Evolutionary conservation across 1,140 invertebrate genomes (phyloP).

Genomic region (Eulimnadia texana): DNA sequence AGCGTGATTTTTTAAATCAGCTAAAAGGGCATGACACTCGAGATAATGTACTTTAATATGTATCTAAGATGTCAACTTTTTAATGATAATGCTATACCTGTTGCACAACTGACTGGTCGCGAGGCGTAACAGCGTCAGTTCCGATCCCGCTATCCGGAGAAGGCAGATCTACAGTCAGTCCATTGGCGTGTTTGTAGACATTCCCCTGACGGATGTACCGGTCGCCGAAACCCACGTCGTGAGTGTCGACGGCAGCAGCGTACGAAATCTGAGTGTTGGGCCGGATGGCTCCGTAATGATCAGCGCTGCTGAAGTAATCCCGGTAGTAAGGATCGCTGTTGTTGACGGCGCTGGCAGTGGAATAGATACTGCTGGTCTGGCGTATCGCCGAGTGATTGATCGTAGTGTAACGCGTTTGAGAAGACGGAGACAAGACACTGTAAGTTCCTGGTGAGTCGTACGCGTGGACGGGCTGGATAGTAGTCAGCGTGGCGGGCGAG

Average conservation of each 20-base stretch:
- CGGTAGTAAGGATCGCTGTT: slow-evolving; percentile 33
- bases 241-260: slow-evolving; percentile 26
- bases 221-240: slow-evolving; percentile 32
- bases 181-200: slow-evolving; percentile 30
- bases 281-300: slow-evolving; percentile 12
- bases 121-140: slow-evolving; percentile 73
- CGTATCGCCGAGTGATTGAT: slow-evolving; percentile 24
- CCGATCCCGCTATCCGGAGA: slow-evolving; percentile 84
- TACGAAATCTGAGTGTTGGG: slow-evolving; percentile 23
- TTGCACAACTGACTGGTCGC: slow-evolving; percentile 71
- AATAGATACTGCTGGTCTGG: slow-evolving; percentile 18
- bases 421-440: slow-evolving; percentile 28
- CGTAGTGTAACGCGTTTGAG: slow-evolving; percentile 32
- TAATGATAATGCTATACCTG: slow-evolving; percentile 55
- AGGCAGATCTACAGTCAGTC: slow-evolving; percentile 71
- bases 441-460: slow-evolving; percentile 11
- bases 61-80: background rate
- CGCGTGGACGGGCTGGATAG: slow-evolving; percentile 7
- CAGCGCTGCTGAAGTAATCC: slow-evolving; percentile 34
- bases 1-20: too few species aligned
- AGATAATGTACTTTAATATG: background rate
- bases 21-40: too few species aligned
- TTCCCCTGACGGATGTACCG: slow-evolving; percentile 38
- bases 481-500: slow-evolving; percentile 1
- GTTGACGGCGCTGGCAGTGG: slow-evolving; percentile 25